Conservation (phyloP, 2,888 invertebrate genomes). For the Candidula unifasciata region DNA sequence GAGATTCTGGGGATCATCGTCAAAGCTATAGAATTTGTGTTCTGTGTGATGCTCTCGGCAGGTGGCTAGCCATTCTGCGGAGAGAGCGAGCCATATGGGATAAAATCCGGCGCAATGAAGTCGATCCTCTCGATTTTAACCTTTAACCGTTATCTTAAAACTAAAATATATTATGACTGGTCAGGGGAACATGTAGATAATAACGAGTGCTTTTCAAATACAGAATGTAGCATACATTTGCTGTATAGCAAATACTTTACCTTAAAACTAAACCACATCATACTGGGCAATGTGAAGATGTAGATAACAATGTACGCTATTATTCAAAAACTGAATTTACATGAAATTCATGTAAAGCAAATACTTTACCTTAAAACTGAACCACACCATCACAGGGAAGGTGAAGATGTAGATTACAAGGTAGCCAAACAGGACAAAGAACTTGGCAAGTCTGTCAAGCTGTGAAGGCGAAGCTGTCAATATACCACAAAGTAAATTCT, state of each 20-base stretch:
- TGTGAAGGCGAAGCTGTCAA: conserved; percentile 60
- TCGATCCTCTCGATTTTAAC: too few species aligned
- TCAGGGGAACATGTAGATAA: too few species aligned
- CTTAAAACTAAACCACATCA: conserved; percentile 72
- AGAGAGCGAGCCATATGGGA: too few species aligned
- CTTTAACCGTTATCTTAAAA: too few species aligned
- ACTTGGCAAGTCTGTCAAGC: conserved; percentile 56
- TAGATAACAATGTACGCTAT: conserved; percentile 60
- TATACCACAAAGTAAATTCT: conserved; percentile 17
- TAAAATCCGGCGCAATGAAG: too few species aligned
- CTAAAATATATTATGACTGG: too few species aligned
- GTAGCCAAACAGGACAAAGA: conserved; percentile 58
- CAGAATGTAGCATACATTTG: not conserved
- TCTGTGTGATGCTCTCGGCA: too few species aligned
- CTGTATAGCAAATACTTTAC: conserved; percentile 54
- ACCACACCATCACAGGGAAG: conserved; percentile 70
- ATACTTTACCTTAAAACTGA: conserved; percentile 68
- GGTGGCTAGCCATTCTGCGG: too few species aligned
- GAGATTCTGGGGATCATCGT: too few species aligned
- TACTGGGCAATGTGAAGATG: conserved; percentile 69
- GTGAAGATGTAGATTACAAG: conserved; percentile 65
- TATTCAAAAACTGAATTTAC: not conserved
- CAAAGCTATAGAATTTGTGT: too few species aligned
- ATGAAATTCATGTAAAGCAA: not conserved
- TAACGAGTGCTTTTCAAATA: too few species aligned